Evolutionary conservation across 2,888 invertebrate genomes (phyloP).

Genomic region (Nomada fucata): DNA sequence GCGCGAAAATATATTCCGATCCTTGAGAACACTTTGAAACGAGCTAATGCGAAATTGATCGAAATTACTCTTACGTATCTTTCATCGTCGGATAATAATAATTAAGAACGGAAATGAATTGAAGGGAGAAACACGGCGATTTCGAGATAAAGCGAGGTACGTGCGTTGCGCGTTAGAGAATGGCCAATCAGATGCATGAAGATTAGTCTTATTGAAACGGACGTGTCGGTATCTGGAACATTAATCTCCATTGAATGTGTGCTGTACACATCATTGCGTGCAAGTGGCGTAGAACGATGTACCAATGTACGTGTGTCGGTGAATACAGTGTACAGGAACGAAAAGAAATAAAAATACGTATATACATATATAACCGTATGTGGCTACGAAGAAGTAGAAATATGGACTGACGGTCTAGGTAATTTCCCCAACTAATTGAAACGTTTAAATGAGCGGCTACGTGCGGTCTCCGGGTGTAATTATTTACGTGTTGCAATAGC

Average conservation of each 20-base stretch:
- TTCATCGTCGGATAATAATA: no score
- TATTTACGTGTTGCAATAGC: background rate
- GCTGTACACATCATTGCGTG: no score
- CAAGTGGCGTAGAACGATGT: no score
- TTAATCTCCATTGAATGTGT: background rate
- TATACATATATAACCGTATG: no score
- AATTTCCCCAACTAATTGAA: background rate
- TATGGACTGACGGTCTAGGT: background rate
- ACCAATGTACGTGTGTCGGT: no score
- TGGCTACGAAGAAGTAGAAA: background rate
- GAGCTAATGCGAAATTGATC: no score
- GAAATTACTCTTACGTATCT: no score
- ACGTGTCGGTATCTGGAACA: background rate
- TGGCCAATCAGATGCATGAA: background rate
- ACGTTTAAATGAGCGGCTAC: background rate
- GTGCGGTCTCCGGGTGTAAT: background rate
- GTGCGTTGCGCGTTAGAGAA: background rate
- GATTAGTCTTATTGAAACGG: conserved; percentile 1
- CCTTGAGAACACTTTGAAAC: no score
- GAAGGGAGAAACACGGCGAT: background rate
- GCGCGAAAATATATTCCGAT: no score
- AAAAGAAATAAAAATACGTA: no score
- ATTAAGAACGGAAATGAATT: background rate
- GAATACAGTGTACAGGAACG: no score
- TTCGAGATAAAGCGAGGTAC: background rate